A percentile compares a stretch with the other conserved stretches of the same genome.
These are phyloP conservation scores for Luperina nickerlii DNA, from an alignment of 2,888 invertebrate species.

Conservation along the genomic window DNA sequence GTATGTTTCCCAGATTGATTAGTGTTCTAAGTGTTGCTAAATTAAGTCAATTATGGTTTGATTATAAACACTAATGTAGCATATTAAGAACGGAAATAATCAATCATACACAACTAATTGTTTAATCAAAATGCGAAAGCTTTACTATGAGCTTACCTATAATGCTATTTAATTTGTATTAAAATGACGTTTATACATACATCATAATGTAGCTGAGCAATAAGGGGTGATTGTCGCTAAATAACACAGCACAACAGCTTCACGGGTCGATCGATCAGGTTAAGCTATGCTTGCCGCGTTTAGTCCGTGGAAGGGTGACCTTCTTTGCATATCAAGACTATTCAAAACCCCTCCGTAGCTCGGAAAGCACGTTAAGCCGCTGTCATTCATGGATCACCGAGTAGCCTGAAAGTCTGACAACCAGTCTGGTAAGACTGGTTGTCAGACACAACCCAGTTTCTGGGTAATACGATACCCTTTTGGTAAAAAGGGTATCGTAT, in stretches of 20 bases:
- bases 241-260: background rate
- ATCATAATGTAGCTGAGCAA: background rate
- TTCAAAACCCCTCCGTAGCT: background rate
- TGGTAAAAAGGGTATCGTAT: background rate
- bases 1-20: background rate
- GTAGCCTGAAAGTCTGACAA: background rate
- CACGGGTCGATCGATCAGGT: background rate
- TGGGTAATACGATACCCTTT: no score
- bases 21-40: background rate
- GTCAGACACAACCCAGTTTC: no score
- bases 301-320: no score
- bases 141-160: background rate
- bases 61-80: conserved; percentile 29
- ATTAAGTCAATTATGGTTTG: background rate
- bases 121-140: conserved; percentile 7
- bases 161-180: conserved; percentile 1
- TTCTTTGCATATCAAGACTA: background rate
- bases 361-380: background rate
- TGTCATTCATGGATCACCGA: background rate
- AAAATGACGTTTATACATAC: background rate
- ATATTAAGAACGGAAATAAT: conserved; percentile 46
- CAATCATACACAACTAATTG: conserved; percentile 2
- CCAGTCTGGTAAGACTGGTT: no score
- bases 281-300: background rate
- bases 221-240: background rate